phyloP scores from a whole-genome alignment of 1,140 invertebrate species.

The Heliconius melpomene region DNA sequence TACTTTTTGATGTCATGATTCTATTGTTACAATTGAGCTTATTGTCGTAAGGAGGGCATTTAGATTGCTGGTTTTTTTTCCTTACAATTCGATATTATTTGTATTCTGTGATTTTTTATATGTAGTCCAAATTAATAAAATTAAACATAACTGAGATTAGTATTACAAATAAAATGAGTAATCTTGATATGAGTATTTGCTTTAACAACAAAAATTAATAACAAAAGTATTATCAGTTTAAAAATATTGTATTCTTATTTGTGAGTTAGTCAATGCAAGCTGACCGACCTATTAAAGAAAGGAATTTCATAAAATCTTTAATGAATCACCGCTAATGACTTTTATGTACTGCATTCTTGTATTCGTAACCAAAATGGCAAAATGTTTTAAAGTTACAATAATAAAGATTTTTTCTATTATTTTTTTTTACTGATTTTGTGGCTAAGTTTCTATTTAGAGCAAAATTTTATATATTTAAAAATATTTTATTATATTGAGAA shows the following conservation, averaged over 20 bases:
- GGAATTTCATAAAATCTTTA: neutral
- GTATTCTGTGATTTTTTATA: neutral
- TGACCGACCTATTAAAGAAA: neutral
- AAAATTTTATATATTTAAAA: neutral
- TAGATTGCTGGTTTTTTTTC: neutral
- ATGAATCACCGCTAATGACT: constrained; percentile 7
- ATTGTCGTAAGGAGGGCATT: neutral
- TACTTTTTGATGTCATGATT: constrained; percentile 64
- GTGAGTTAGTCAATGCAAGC: neutral
- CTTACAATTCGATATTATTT: neutral
- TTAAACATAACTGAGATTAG: neutral
- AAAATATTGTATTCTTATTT: too few relatives aligned
- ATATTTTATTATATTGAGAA: too few relatives aligned
- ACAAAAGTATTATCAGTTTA: too few relatives aligned
- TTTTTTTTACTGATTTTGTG: too few relatives aligned
- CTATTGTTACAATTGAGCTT: constrained; percentile 47
- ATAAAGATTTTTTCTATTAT: too few relatives aligned
- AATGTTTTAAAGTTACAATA: neutral
- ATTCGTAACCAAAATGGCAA: neutral
- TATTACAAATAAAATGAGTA: too few relatives aligned
- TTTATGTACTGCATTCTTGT: neutral
- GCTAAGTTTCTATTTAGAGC: too few relatives aligned
- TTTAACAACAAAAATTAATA: too few relatives aligned
- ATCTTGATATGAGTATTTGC: too few relatives aligned
- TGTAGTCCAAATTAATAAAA: neutral